phyloP scores from a whole-genome alignment of 2,888 invertebrate genomes.

The Ptilodon capucinus region DNA sequence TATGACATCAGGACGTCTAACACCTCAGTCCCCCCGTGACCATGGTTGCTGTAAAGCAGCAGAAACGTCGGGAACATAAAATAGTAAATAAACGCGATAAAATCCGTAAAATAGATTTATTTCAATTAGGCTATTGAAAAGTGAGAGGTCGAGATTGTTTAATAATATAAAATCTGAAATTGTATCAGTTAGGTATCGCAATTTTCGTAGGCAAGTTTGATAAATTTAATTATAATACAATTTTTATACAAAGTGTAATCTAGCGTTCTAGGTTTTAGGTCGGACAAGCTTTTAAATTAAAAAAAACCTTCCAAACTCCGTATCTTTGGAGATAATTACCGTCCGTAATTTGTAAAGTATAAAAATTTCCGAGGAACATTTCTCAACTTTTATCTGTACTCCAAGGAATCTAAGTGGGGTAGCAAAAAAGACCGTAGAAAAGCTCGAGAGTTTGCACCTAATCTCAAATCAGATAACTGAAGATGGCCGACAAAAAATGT shows the following conservation, averaged over 20 bases:
- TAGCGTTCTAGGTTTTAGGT: slow-evolving; percentile 19
- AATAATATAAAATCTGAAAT: no score
- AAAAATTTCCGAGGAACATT: slow-evolving; percentile 33
- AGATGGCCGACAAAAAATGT: slow-evolving; percentile 53
- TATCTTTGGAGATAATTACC: slow-evolving; percentile 39
- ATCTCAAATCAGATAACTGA: slow-evolving; percentile 67
- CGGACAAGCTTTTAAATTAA: slow-evolving; percentile 26
- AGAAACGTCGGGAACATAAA: no score
- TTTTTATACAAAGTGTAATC: slow-evolving; percentile 25
- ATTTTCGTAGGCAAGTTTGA: no score
- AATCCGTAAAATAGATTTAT: no score
- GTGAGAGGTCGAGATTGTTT: no score
- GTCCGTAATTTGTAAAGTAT: slow-evolving; percentile 32
- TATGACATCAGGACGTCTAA: no score
- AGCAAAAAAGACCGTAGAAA: slow-evolving; percentile 44
- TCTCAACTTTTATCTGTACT: slow-evolving; percentile 43
- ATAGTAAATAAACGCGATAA: no score
- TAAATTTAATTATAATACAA: no score
- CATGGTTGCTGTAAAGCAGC: no score
- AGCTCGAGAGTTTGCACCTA: slow-evolving; percentile 62
- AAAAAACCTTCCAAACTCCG: slow-evolving; percentile 28
- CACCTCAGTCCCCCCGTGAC: no score
- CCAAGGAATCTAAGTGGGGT: slow-evolving; percentile 42
- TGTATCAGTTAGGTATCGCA: no score
- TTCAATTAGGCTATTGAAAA: no score